Base-by-base conservation (phyloP, 2,797 vertebrate species). In the Mormyrus proboscirostris region DNA sequence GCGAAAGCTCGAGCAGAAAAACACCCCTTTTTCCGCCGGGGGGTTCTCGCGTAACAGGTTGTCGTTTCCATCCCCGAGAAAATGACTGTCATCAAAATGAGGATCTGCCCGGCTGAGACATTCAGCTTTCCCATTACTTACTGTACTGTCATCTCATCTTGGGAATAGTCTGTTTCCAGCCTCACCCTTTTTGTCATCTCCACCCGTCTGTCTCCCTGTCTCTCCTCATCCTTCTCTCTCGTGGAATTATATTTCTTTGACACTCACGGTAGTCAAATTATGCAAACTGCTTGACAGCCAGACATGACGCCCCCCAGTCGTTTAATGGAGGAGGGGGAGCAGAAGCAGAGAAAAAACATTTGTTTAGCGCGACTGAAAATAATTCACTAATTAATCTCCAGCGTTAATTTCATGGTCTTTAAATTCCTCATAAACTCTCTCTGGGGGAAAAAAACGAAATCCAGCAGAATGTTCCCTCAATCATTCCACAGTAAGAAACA, bases 371-470 rank as follows among this genome's bases (percentile, higher is more conserved):
- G 19, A 41, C 33, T 38, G 33, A 76, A 38, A 76, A 76, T 76
- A 38, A 76, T 76, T 76, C 38, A 38, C 69, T 76, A 76, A 76
- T 76, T 76, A 76, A 76, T 41, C 69, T 76, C 29, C 69, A 41
- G 69, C 19, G 29, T 38, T 16, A 76, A 76, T 76, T 38, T 76
- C 69, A 76, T 41, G 69, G 5, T 41, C 33, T 76, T 76, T 41
- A 76, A 76, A 76, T 76, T 76, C 14, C 69, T 76, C 69, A 76
- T 69, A 25, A 76, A 76, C 69, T 76, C 69, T 76, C 69, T 41
- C 69, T 41, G 12, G 69, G 33, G 38, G 6, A 41, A 5, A 2
- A 76, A 76, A 76, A 16, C 69, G 2, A 76, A 76, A 76, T 41
- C 33, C 69, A 41, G 33, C 29, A 19, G 38, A 19, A 19, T 76